phyloP scores from a whole-genome alignment of 1,140 invertebrate genomes.

The Tetragonula clypearis region DNA sequence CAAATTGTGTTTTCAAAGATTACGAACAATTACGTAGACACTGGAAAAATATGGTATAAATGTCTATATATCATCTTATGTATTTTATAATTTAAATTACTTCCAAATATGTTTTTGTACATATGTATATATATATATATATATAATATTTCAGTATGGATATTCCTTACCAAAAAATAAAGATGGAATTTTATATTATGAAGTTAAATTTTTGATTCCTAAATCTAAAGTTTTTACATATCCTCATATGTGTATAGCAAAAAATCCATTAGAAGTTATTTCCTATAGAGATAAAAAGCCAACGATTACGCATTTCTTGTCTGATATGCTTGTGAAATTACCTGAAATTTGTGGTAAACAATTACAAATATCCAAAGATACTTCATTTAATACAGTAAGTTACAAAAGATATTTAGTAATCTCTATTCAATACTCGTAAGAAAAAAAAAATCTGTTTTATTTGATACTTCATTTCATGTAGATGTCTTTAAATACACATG shows the following conservation, averaged over 20 bases:
- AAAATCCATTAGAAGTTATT: conserved; percentile 48
- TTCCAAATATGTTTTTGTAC: neutral
- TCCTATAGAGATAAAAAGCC: conserved; percentile 42
- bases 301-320: conserved; percentile 53
- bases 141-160: conserved; percentile 70
- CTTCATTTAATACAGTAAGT: neutral
- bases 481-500: neutral
- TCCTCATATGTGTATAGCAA: conserved; percentile 66
- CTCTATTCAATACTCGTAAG: neutral
- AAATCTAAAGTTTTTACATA: conserved; percentile 60
- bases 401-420: neutral
- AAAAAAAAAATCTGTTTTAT: neutral
- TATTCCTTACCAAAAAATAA: conserved; percentile 73
- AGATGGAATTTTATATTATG: conserved; percentile 67
- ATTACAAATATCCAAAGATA: conserved; percentile 48
- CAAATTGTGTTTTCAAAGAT: conserved; percentile 63
- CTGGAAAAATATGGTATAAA: conserved; percentile 78
- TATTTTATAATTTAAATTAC: neutral
- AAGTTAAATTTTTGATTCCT: conserved; percentile 63
- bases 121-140: conserved; percentile 18
- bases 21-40: conserved; percentile 74
- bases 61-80: neutral
- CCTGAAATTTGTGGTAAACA: conserved; percentile 55
- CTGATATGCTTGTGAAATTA: conserved; percentile 54
- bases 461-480: neutral